A percentile compares a stretch with the other conserved stretches of the same genome.
These are phyloP conservation scores for Sylvietta virens DNA, from an alignment of 2,113 vertebrate species.

Conservation along the genomic window DNA sequence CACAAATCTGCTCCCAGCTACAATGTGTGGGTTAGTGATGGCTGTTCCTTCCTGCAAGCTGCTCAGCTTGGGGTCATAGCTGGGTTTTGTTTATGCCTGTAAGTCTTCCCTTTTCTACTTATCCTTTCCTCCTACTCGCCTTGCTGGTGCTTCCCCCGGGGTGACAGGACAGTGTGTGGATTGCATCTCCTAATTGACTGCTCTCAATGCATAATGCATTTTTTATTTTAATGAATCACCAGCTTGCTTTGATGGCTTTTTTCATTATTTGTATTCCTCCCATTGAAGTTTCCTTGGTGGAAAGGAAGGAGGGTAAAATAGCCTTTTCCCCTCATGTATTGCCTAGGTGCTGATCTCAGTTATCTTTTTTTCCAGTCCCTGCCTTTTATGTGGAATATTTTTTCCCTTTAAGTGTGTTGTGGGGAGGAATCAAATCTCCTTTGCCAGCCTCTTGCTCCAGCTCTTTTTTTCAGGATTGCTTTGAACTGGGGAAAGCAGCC, in stretches of 20 bases:
- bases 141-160: conserved; percentile 36
- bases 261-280: conserved; percentile 48
- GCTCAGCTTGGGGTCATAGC: conserved; percentile 26
- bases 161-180: conserved; percentile 44
- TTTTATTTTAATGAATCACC: conserved; percentile 58
- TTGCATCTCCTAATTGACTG: conserved; percentile 55
- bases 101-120: conserved; percentile 34
- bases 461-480: conserved; percentile 30
- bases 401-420: background rate
- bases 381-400: conserved; percentile 44
- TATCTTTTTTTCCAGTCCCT: conserved; percentile 34
- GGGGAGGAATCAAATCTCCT: conserved; percentile 43
- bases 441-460: background rate
- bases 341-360: conserved; percentile 43
- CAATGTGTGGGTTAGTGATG: background rate
- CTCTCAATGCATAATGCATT: conserved; percentile 63
- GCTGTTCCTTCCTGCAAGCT: background rate
- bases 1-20: background rate
- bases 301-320: conserved; percentile 9
- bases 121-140: conserved; percentile 35
- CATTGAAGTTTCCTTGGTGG: conserved; percentile 41
- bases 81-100: conserved; percentile 55
- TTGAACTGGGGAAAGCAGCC: conserved; percentile 39
- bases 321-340: conserved; percentile 2
- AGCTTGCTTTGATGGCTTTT: conserved; percentile 53